phyloP scores from a whole-genome alignment of 2,113 vertebrate species.

The Salvelinus alpinus region DNA sequence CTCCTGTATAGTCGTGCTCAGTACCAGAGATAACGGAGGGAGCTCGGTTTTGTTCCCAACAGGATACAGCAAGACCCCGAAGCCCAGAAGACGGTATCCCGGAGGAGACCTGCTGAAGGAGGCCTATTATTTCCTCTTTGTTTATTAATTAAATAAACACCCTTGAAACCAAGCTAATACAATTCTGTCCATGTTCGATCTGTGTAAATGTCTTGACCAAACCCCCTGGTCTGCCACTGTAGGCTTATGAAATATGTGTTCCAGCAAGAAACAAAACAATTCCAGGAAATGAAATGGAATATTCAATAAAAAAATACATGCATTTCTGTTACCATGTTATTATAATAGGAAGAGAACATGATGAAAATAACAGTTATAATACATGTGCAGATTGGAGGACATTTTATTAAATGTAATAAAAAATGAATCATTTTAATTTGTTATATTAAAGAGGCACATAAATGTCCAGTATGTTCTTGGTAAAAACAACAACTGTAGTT shows the following conservation, averaged over 20 bases:
- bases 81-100: no score
- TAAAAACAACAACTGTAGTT: not conserved
- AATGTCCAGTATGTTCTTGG: not conserved
- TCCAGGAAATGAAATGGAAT: conserved; percentile 8
- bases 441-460: not conserved
- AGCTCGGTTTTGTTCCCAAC: no score
- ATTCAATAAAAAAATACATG: conserved; percentile 16
- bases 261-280: conserved; percentile 21
- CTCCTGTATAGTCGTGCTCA: no score
- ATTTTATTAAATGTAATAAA: conserved; percentile 5
- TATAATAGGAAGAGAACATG: not conserved
- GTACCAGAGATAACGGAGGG: no score
- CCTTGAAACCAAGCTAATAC: no score
- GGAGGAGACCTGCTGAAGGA: no score
- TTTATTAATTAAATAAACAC: no score
- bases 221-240: no score
- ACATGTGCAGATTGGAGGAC: not conserved
- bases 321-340: conserved; percentile 8
- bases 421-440: conserved; percentile 21
- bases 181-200: no score
- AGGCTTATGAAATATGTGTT: conserved; percentile 22
- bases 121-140: no score
- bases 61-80: no score
- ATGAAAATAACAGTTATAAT: not conserved
- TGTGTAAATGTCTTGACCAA: no score